phyloP scores from a whole-genome alignment of 2,888 invertebrate species.

The Ochropleura leucogaster region DNA sequence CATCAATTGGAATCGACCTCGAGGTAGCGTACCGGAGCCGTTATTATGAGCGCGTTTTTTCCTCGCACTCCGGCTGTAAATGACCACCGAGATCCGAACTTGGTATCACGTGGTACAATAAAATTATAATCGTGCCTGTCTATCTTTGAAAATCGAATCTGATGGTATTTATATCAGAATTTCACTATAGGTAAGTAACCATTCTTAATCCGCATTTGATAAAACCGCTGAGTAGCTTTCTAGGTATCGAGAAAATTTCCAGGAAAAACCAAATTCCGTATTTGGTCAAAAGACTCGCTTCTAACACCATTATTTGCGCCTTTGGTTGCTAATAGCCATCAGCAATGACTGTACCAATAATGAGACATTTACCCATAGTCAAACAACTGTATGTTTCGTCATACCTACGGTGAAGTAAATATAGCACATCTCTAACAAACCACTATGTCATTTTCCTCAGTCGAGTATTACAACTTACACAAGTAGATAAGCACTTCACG shows the following conservation, averaged over 20 bases:
- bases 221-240: not conserved
- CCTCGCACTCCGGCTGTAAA: constrained; percentile 4
- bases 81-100: constrained; percentile 1
- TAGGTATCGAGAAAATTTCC: not conserved
- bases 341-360: constrained; percentile 22
- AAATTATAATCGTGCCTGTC: not conserved
- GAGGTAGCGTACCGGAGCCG: constrained; percentile 50
- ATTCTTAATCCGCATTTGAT: not conserved
- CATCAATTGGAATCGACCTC: constrained; percentile 59
- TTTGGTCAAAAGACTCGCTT: not conserved
- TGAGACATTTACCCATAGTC: constrained; percentile 2
- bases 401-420: constrained; percentile 32
- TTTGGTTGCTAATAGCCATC: not conserved
- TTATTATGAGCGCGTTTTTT: constrained; percentile 44
- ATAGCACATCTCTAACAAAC: constrained; percentile 42
- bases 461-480: constrained; percentile 51
- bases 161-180: not conserved
- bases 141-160: too few relatives aligned
- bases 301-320: not conserved
- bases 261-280: not conserved
- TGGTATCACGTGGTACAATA: constrained; percentile 4
- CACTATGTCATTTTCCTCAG: constrained; percentile 59
- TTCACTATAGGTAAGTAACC: not conserved
- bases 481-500: constrained; percentile 51
- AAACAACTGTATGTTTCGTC: constrained; percentile 2